Conservation (phyloP, 2,797 vertebrate genomes). For the Capromys pilorides region DNA sequence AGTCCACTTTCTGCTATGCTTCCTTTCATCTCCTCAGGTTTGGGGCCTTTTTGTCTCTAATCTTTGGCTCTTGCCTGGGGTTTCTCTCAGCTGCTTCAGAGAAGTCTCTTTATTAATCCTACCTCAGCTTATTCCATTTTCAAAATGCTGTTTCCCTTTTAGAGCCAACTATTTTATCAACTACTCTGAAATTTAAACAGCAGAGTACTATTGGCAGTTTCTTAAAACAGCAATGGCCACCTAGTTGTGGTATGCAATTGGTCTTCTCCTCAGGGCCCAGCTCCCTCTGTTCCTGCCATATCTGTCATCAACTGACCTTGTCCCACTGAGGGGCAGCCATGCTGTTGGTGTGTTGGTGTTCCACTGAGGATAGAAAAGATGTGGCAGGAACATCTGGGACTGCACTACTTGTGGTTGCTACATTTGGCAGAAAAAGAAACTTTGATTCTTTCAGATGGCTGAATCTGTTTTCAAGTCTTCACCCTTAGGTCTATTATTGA, state of each 20-base stretch:
- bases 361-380: constrained; percentile 19
- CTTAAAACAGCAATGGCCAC: background rate
- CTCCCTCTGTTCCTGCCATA: background rate
- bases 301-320: background rate
- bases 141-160: background rate
- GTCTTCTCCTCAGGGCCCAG: background rate
- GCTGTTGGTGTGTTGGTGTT: background rate
- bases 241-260: background rate
- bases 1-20: background rate
- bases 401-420: constrained; percentile 30
- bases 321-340: background rate
- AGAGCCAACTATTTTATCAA: background rate
- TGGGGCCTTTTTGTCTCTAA: background rate
- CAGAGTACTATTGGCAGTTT: background rate
- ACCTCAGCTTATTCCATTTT: background rate
- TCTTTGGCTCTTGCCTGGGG: background rate
- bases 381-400: constrained; percentile 29
- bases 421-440: constrained; percentile 67
- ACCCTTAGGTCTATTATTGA: constrained; percentile 74
- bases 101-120: background rate
- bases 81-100: constrained; percentile 24
- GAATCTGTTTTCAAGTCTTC: constrained; percentile 71
- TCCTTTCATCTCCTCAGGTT: background rate
- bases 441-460: constrained; percentile 68
- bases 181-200: constrained; percentile 36